These are phyloP conservation scores for Platichthys stellatus DNA, from an alignment of 2,113 vertebrate species.

Conservation along the genomic window DNA sequence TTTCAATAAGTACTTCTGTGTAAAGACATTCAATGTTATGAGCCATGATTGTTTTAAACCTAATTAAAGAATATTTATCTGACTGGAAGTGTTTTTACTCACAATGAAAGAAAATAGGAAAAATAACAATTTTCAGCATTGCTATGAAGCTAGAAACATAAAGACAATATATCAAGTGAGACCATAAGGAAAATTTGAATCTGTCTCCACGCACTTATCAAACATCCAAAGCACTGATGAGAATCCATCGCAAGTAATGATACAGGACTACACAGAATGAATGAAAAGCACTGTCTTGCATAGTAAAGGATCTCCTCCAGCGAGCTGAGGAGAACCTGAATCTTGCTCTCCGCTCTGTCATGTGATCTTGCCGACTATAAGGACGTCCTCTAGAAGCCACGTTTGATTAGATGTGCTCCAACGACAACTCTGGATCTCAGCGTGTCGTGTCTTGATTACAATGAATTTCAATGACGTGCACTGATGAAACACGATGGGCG, in stretches of 20 bases:
- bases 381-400: constrained; percentile 46
- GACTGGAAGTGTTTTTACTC: constrained; percentile 16
- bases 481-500: constrained; percentile 30
- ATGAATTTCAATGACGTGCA: constrained; percentile 63
- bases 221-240: not conserved
- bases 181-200: too few relatives aligned
- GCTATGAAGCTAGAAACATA: constrained; percentile 5
- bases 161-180: not conserved
- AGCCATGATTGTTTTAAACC: constrained; percentile 62
- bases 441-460: constrained; percentile 47
- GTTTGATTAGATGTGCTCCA: constrained; percentile 66
- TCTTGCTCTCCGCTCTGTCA: constrained; percentile 8
- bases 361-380: constrained; percentile 32
- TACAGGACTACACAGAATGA: not conserved
- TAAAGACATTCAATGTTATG: constrained; percentile 51
- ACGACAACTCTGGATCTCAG: constrained; percentile 32
- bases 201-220: constrained; percentile 3
- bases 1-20: constrained; percentile 47
- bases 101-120: not conserved
- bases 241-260: not conserved
- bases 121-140: not conserved
- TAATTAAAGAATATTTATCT: constrained; percentile 71
- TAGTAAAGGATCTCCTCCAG: constrained; percentile 58
- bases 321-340: constrained; percentile 22
- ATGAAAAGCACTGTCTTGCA: constrained; percentile 51